Conservation (phyloP, 2,797 vertebrate genomes). For the Tapera naevia region DNA sequence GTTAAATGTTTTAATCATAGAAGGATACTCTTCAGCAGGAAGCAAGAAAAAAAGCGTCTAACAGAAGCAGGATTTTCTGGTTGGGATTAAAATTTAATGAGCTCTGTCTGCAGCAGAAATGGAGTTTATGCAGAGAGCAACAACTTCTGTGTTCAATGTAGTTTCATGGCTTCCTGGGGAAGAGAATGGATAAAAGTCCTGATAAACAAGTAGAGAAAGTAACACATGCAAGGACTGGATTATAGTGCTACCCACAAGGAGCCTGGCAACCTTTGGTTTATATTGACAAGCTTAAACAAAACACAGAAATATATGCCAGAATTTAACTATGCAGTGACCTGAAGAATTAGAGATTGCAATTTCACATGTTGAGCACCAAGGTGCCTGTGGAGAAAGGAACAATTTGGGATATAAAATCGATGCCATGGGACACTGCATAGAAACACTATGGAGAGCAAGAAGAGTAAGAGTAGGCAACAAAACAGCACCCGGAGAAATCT, state of each 20-base stretch:
- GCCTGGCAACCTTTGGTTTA: not conserved
- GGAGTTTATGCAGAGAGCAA: not conserved
- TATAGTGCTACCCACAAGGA: not conserved
- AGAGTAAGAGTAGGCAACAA: not conserved
- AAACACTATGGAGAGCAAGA: not conserved
- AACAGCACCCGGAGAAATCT: not conserved
- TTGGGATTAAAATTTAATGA: slow-evolving; percentile 19
- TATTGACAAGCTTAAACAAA: not conserved
- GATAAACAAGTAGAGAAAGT: not conserved
- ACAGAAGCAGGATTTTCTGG: not conserved
- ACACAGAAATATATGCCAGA: not conserved
- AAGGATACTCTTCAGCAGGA: not conserved
- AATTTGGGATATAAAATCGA: not conserved
- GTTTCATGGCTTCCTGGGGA: not conserved
- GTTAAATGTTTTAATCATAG: not conserved
- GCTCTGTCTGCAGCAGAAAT: not conserved
- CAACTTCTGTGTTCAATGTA: not conserved
- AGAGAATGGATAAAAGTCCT: not conserved
- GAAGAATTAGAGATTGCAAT: not conserved
- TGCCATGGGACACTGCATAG: not conserved
- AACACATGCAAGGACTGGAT: not conserved
- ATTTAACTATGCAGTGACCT: not conserved
- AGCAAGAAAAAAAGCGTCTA: not conserved
- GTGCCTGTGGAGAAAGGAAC: not conserved
- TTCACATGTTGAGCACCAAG: not conserved